Evolutionary conservation across 2,797 vertebrate species (phyloP), one percentile per base, ranked within the genome.

Genomic region (Pipistrellus pygmaeus): DNA sequence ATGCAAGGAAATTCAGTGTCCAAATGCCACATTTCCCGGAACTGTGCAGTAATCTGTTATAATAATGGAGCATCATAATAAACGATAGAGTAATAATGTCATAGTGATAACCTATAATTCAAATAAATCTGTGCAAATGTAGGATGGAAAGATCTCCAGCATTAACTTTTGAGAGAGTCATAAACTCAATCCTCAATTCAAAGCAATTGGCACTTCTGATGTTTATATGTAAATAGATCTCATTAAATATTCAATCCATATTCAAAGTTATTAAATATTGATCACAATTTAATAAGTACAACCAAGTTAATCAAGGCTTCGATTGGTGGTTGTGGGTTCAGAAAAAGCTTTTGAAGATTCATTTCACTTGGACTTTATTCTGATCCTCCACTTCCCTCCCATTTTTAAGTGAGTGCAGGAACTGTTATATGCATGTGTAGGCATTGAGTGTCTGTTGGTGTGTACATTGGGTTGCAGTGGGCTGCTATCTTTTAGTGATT

Each of bases 191-290:
- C 91, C 94, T 96, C 87, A 68, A 27, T 96, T 85, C 27, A 78
- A 95, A 97, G 93, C 91, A 96, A 97, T 89, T 85, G 93, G 95
- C 95, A 93, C 27, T 72, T 97, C 96, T 96, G 96, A 98, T 51
- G 85, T 96, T 96, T 97, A 94, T 95, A 82, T 68, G 46, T 92
- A 97, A 98, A 97, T 85, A 96, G 80, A 66, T 96, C 91, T 92
- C 96, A 86, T 97, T 97, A 90, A 97, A 97, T 95, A 98, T 98
- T 97, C 93, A 93, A 96, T 97, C 95, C 71, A 85, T 96, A 96
- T 97, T 97, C 95, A 97, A 96, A 97, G 94, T 71, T 98, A 98
- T 98, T 98, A 98, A 98, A 98, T 98, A 98, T 98, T 98, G 98
- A 98, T 95, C 96, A 97, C 75, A 82, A 98, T 97, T 97, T 97